A percentile compares a stretch with the other conserved stretches of the same genome.
These are phyloP conservation scores for Sarcophaga bullata DNA, from an alignment of 1,140 invertebrate species.

Conservation along the genomic window DNA sequence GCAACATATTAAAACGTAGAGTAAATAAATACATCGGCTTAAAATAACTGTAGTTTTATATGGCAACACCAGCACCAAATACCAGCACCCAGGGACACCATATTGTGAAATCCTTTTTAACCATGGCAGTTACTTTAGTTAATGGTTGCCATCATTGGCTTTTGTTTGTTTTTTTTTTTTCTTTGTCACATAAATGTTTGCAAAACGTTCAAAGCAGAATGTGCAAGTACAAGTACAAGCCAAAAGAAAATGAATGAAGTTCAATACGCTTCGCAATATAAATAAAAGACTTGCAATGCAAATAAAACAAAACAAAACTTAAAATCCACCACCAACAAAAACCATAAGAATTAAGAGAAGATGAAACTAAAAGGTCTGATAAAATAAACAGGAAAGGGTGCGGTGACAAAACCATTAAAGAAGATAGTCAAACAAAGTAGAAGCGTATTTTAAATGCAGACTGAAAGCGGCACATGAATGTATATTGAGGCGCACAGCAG, in stretches of 20 bases:
- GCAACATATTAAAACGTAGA: slow-evolving; percentile 11
- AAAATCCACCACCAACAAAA: not conserved
- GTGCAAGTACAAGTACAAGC: not conserved
- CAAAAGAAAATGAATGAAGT: not conserved
- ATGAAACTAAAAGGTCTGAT: slow-evolving; percentile 22
- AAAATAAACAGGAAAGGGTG: slow-evolving; percentile 33
- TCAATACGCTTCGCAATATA: not conserved
- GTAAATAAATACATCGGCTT: slow-evolving; percentile 27
- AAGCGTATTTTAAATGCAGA: slow-evolving; percentile 32
- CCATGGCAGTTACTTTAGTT: slow-evolving; percentile 10
- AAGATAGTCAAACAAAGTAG: not conserved
- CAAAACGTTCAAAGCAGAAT: not conserved
- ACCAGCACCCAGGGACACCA: not conserved
- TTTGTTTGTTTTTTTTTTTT: no score
- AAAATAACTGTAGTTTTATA: not conserved
- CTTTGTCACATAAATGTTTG: not conserved
- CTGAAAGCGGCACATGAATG: not conserved
- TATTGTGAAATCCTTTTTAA: no score
- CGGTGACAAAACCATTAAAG: slow-evolving; percentile 22
- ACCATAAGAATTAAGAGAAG: not conserved
- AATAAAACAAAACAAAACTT: not conserved
- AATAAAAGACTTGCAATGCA: slow-evolving; percentile 14
- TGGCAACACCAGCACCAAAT: not conserved
- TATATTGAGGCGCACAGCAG: no score
- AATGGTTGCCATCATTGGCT: slow-evolving; percentile 38